Evolutionary conservation across 1,140 invertebrate genomes (phyloP).

Genomic region (Hyposmocoma kahamanoa): DNA sequence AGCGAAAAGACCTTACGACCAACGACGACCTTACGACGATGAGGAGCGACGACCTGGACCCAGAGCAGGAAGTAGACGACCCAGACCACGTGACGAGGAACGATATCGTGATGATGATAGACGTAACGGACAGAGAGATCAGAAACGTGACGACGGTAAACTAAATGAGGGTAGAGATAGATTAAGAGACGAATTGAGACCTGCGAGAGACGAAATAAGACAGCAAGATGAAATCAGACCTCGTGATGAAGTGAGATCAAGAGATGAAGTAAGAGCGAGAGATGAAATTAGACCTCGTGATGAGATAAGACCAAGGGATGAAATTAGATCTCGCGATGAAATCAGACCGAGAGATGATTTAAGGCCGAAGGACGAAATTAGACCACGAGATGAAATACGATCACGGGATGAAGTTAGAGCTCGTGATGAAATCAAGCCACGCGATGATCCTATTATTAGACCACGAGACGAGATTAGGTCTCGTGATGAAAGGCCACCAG

Average conservation of each 20-base stretch:
- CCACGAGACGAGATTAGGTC: conserved; percentile 20
- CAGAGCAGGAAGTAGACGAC: conserved; percentile 21
- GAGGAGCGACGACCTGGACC: conserved; percentile 20
- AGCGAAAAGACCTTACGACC: conserved; percentile 28
- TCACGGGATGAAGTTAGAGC: conserved; percentile 23
- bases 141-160: conserved; percentile 13
- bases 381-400: conserved; percentile 22
- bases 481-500: conserved; percentile 21
- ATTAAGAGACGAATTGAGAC: conserved; percentile 10
- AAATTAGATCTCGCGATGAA: conserved; percentile 27
- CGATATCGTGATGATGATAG: conserved; percentile 35
- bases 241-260: background rate
- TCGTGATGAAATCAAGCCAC: conserved; percentile 20
- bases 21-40: conserved; percentile 53
- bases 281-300: conserved; percentile 29
- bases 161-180: conserved; percentile 29
- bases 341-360: conserved; percentile 26
- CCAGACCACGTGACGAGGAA: conserved; percentile 38
- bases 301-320: conserved; percentile 14
- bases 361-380: conserved; percentile 23
- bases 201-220: conserved; percentile 9
- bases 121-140: conserved; percentile 22
- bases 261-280: conserved; percentile 17
- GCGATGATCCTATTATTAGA: conserved; percentile 13
- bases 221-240: conserved; percentile 11